phyloP scores from a whole-genome alignment of 1,140 invertebrate species.

The Drosophila teissieri region DNA sequence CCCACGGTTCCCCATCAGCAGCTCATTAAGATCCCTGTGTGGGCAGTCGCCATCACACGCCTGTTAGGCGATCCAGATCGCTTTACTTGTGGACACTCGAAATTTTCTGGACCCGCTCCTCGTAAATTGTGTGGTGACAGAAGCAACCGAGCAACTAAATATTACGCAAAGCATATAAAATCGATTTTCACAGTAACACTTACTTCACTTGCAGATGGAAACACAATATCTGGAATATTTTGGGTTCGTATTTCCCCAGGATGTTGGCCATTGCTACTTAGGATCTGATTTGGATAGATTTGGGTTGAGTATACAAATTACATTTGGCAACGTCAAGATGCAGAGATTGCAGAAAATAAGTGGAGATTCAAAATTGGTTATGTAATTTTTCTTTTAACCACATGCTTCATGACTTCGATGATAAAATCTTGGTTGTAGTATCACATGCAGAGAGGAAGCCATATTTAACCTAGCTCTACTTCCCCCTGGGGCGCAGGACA shows the following conservation, averaged over 20 bases:
- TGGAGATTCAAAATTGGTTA: background rate
- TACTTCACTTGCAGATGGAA: constrained; percentile 20
- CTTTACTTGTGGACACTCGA: constrained; percentile 14
- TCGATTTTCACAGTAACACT: constrained; percentile 58
- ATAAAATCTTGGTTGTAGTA: constrained; percentile 40
- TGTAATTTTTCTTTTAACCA: constrained; percentile 1
- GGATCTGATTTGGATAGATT: background rate
- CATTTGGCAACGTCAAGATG: background rate
- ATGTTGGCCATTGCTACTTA: constrained; percentile 7
- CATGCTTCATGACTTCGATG: background rate
- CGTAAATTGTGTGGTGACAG: constrained; percentile 52
- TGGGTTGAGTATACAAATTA: background rate
- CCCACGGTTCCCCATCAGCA: constrained; percentile 14
- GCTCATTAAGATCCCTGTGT: constrained; percentile 65
- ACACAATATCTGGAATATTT: constrained; percentile 2
- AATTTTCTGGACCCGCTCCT: constrained; percentile 18
- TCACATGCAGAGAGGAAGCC: constrained; percentile 4
- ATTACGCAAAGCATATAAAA: constrained; percentile 65
- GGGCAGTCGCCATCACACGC: constrained; percentile 68
- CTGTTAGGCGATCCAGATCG: constrained; percentile 39
- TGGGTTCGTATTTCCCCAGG: constrained; percentile 42
- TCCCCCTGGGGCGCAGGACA: constrained; percentile 27
- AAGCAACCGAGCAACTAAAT: constrained; percentile 57
- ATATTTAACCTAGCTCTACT: constrained; percentile 16
- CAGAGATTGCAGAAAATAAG: background rate